A percentile compares a stretch with the other conserved stretches of the same genome.
These are phyloP conservation scores for Platorchestia sp. DNA, from an alignment of 1,140 invertebrate genomes.

Conservation along the genomic window DNA sequence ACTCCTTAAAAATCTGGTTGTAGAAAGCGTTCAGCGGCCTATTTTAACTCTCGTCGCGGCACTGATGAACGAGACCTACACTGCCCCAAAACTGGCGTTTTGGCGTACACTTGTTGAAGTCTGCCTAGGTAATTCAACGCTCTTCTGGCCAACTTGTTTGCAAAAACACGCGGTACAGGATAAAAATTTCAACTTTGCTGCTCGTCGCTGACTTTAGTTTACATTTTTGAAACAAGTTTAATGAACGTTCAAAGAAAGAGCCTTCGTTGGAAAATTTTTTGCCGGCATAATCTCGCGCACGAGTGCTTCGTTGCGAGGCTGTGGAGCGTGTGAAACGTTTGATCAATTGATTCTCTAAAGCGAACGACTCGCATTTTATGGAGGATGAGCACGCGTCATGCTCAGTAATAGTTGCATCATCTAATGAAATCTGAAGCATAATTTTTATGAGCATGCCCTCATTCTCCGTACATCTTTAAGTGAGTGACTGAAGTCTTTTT, in stretches of 20 bases:
- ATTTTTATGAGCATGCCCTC: too few relatives aligned
- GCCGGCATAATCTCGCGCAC: not conserved
- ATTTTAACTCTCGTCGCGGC: too few relatives aligned
- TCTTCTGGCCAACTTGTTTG: not conserved
- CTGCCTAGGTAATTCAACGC: not conserved
- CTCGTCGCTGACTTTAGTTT: conserved; percentile 6
- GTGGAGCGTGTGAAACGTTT: not conserved
- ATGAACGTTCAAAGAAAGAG: not conserved
- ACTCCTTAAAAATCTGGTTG: not conserved
- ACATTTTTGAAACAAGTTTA: not conserved
- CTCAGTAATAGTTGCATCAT: not conserved
- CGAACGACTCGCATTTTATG: not conserved
- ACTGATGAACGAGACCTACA: too few relatives aligned
- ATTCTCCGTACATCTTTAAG: too few relatives aligned
- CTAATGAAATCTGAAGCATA: too few relatives aligned
- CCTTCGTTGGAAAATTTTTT: not conserved
- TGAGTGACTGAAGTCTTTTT: too few relatives aligned
- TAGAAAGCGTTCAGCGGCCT: not conserved
- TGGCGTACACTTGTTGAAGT: not conserved
- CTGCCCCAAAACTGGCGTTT: too few relatives aligned
- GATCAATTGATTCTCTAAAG: not conserved
- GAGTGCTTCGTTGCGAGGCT: not conserved
- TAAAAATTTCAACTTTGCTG: not conserved
- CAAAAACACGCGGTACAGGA: not conserved
- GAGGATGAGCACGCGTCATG: not conserved